A percentile compares a stretch with the other conserved stretches of the same genome.
Evolutionary conservation across 2,797 vertebrate genomes (phyloP).

Genomic region (Apogon talboti): DNA sequence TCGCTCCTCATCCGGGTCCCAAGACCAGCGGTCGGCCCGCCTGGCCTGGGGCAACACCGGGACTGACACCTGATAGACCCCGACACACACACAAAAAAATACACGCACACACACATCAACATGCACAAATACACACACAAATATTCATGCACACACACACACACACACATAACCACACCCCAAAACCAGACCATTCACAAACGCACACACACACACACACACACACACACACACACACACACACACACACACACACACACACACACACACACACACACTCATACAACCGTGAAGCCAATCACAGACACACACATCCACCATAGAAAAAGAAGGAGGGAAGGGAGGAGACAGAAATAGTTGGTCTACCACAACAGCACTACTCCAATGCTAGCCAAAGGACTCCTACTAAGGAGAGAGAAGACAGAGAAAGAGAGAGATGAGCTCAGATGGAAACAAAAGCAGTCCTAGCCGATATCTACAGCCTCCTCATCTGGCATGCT

Average conservation of each 20-base stretch:
- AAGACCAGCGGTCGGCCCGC: conserved; percentile 91
- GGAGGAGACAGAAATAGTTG: conserved; percentile 79
- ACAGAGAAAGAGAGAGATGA: conserved; percentile 76
- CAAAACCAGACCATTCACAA: conserved; percentile 31
- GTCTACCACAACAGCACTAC: conserved; percentile 82
- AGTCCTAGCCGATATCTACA: conserved; percentile 54
- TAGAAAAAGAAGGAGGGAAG: conserved; percentile 64
- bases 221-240: conserved; percentile 20
- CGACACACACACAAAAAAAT: conserved; percentile 43
- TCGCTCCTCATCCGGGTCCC: conserved; percentile 97
- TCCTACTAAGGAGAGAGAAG: conserved; percentile 76
- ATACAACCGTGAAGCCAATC: neutral
- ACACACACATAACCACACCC: conserved; percentile 25
- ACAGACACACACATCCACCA: conserved; percentile 66
- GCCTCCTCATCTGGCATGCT: conserved; percentile 68
- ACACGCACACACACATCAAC: conserved; percentile 30
- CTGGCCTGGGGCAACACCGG: conserved; percentile 83
- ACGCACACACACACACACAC: conserved; percentile 24
- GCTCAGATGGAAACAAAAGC: conserved; percentile 59
- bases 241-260: conserved; percentile 49
- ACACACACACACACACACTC: conserved; percentile 22
- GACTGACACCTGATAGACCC: conserved; percentile 79
- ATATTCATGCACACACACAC: conserved; percentile 38
- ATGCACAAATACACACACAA: conserved; percentile 41
- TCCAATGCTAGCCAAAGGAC: conserved; percentile 76